Evolutionary conservation across 2,113 vertebrate species (phyloP).

Genomic region (Glareola pratincola): DNA sequence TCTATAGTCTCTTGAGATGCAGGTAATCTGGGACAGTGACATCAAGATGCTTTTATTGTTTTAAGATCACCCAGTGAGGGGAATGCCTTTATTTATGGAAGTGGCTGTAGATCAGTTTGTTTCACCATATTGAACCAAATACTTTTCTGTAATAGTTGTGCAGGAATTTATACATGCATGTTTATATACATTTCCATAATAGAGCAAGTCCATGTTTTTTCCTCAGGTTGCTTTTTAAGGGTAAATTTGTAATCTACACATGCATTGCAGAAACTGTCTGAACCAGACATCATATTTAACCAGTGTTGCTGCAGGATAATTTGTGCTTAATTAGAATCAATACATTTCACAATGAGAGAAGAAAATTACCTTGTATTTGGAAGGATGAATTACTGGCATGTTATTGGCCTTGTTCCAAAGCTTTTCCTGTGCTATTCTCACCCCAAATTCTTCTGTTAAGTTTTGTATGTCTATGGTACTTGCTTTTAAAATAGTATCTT

Average conservation of each 20-base stretch:
- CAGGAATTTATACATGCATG: neutral
- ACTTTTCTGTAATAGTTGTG: neutral
- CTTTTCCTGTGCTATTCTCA: neutral
- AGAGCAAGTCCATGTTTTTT: neutral
- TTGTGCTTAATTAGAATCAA: constrained; percentile 59
- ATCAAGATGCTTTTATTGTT: neutral
- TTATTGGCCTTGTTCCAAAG: neutral
- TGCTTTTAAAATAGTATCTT: neutral
- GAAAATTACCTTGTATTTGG: constrained; percentile 45
- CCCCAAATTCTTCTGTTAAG: neutral
- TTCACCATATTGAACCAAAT: neutral
- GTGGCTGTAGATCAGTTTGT: neutral
- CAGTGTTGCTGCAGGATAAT: constrained; percentile 21
- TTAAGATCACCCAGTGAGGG: neutral
- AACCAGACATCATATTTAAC: neutral
- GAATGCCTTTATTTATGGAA: neutral
- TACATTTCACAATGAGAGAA: neutral
- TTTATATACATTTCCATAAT: neutral
- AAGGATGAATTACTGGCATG: neutral
- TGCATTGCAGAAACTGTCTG: neutral
- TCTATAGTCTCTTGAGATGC: neutral
- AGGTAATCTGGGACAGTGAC: neutral
- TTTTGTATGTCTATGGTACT: neutral
- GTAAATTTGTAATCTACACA: neutral
- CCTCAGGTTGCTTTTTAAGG: neutral